Conservation (phyloP, 2,888 invertebrate genomes). For the Hyposoter didymator region DNA sequence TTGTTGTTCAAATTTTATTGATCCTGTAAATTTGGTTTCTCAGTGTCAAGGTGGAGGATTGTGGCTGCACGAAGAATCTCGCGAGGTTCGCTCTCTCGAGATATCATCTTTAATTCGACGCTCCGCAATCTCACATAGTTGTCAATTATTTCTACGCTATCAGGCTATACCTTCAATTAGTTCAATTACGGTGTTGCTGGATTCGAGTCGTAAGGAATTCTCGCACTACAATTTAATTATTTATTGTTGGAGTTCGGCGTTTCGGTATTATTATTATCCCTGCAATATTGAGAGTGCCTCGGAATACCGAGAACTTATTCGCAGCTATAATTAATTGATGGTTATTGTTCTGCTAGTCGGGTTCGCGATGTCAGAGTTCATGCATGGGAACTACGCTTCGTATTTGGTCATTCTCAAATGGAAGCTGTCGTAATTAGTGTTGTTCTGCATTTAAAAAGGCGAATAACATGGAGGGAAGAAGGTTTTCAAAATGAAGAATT, state of each 20-base stretch:
- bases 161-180: neutral
- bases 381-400: no score
- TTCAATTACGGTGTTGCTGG: neutral
- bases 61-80: neutral
- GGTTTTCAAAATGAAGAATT: neutral
- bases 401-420: no score
- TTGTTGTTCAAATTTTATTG: no score
- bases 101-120: neutral
- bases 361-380: neutral
- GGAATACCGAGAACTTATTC: neutral
- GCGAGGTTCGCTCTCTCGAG: neutral
- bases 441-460: no score
- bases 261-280: neutral
- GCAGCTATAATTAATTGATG: neutral
- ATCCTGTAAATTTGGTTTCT: no score
- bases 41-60: neutral
- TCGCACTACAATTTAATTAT: neutral
- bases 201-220: neutral
- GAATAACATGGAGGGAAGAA: neutral
- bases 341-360: neutral
- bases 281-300: neutral
- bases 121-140: neutral
- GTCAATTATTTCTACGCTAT: constrained; percentile 1
- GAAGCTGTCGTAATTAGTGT: no score
- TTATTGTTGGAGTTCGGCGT: neutral